Evolutionary conservation across 2,888 invertebrate species (phyloP).

Genomic region (Caenorhabditis wallacei): DNA sequence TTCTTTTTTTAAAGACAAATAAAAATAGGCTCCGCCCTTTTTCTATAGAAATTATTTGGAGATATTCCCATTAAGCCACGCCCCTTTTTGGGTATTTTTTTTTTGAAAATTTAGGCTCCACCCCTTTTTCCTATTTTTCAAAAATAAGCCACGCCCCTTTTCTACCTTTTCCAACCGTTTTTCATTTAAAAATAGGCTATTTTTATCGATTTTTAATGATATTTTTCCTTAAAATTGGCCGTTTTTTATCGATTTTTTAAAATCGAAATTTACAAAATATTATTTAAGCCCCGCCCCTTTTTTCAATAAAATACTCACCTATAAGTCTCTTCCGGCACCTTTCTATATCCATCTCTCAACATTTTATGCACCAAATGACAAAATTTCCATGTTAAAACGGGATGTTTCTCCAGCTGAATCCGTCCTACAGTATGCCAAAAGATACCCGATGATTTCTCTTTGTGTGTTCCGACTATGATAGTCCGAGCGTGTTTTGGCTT

Average conservation of each 20-base stretch:
- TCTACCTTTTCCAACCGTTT: neutral
- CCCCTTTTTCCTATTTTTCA: no score
- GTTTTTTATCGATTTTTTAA: no score
- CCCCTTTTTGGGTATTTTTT: no score
- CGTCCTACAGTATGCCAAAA: conserved; percentile 91
- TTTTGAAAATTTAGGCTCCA: no score
- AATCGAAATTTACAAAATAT: no score
- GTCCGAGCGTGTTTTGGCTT: conserved; percentile 98
- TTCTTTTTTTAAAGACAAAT: no score
- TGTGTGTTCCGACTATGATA: conserved; percentile 84
- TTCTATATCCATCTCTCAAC: conserved; percentile 92
- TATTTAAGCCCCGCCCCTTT: neutral
- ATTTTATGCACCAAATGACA: conserved; percentile 98
- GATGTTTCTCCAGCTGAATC: conserved; percentile 92
- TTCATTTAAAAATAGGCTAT: no score
- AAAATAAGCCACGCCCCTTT: conserved; percentile 5
- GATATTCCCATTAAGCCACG: no score
- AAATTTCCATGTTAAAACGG: conserved; percentile 99
- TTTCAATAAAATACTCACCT: conserved; percentile 53
- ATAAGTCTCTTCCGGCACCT: conserved; percentile 73
- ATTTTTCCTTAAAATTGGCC: no score
- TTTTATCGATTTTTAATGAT: no score
- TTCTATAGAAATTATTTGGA: no score
- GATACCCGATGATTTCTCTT: conserved; percentile 86
- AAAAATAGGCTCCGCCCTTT: no score